A percentile compares a stretch with the other conserved stretches of the same genome.
These are phyloP conservation scores for Botia kubotai DNA, from an alignment of 2,797 vertebrate genomes.

Conservation along the genomic window DNA sequence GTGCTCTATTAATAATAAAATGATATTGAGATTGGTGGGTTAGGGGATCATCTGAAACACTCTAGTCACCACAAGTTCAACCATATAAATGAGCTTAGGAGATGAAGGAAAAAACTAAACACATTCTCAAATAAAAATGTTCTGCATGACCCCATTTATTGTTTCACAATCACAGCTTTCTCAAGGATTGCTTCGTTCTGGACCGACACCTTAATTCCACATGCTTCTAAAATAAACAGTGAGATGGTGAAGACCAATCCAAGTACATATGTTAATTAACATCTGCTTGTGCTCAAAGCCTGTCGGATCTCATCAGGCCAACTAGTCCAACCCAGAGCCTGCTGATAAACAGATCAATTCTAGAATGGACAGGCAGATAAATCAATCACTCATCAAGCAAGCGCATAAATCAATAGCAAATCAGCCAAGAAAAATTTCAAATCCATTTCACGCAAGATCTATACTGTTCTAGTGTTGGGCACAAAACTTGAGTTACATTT, in stretches of 20 bases:
- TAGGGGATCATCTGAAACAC: background rate
- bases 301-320: constrained; percentile 20
- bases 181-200: background rate
- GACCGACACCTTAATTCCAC: background rate
- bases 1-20: too few relatives aligned
- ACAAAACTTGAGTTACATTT: too few relatives aligned
- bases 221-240: constrained; percentile 10
- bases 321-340: constrained; percentile 14
- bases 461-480: too few relatives aligned
- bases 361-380: constrained; percentile 36
- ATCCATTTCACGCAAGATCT: constrained; percentile 25
- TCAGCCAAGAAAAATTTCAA: constrained; percentile 39
- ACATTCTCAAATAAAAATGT: background rate
- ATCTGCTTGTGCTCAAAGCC: constrained; percentile 19
- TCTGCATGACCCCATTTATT: background rate
- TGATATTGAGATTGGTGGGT: too few relatives aligned
- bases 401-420: constrained; percentile 46
- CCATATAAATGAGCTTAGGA: background rate
- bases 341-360: constrained; percentile 42
- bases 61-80: background rate
- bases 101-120: background rate
- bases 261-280: constrained; percentile 27
- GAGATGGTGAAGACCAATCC: background rate
- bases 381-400: constrained; percentile 55
- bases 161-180: background rate